These are phyloP conservation scores for Panulirus ornatus DNA, from an alignment of 1,140 invertebrate species.

Conservation along the genomic window DNA sequence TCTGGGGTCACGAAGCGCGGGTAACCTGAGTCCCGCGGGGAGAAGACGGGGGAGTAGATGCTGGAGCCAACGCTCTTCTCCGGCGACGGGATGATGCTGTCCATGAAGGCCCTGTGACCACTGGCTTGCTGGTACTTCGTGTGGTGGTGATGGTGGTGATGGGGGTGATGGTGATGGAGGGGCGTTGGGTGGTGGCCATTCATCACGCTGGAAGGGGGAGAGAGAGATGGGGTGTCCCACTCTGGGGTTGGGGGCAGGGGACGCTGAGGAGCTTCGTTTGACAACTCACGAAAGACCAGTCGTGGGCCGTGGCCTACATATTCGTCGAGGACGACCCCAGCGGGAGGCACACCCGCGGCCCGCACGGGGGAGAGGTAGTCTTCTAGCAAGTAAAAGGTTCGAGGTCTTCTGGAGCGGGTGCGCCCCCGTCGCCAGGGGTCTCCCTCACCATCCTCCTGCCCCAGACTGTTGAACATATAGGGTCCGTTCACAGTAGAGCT, in stretches of 20 bases:
- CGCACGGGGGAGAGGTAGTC: slow-evolving; percentile 74
- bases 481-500: slow-evolving; percentile 3
- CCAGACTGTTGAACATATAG: not conserved
- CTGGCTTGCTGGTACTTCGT: not conserved
- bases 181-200: slow-evolving; percentile 46
- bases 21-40: slow-evolving; percentile 68
- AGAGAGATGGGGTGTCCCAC: slow-evolving; percentile 74
- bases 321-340: slow-evolving; percentile 72
- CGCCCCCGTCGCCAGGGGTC: slow-evolving; percentile 47
- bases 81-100: slow-evolving; percentile 63
- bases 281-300: slow-evolving; percentile 59
- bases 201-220: slow-evolving; percentile 66
- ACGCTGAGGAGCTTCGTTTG: slow-evolving; percentile 55
- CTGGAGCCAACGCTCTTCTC: slow-evolving; percentile 55
- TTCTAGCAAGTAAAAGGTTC: slow-evolving; percentile 72
- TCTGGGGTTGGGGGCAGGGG: slow-evolving; percentile 74
- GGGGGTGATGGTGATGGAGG: slow-evolving; percentile 23
- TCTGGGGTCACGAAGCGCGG: slow-evolving; percentile 73
- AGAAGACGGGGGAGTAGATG: slow-evolving; percentile 73
- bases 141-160: slow-evolving; percentile 35
- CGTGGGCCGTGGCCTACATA: slow-evolving; percentile 67
- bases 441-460: slow-evolving; percentile 14
- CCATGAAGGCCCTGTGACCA: slow-evolving; percentile 45
- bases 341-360: slow-evolving; percentile 46
- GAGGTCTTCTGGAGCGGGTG: slow-evolving; percentile 57